Conservation (phyloP, 2,113 vertebrate species). For the Notothenia rossii region DNA sequence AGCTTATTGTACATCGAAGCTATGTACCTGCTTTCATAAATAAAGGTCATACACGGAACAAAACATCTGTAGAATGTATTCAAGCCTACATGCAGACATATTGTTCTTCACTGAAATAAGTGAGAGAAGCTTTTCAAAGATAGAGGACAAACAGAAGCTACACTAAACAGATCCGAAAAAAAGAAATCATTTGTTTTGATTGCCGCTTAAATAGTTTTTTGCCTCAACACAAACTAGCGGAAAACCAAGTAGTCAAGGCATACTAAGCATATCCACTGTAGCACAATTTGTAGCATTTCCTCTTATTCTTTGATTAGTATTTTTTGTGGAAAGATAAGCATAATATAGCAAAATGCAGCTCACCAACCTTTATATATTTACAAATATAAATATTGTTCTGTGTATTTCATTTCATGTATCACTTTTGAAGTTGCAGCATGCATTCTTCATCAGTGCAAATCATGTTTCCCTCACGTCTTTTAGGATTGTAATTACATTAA, state of each 20-base stretch:
- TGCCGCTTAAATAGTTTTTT: too few species aligned
- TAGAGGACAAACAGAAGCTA: too few species aligned
- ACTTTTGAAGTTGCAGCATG: constrained; percentile 6
- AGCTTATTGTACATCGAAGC: constrained; percentile 7
- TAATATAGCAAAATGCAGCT: not conserved
- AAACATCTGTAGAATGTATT: not conserved
- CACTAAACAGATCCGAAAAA: too few species aligned
- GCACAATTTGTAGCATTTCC: not conserved
- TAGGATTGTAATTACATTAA: constrained; percentile 55
- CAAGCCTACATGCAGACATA: not conserved
- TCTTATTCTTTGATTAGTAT: too few species aligned
- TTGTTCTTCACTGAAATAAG: not conserved
- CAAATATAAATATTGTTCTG: not conserved
- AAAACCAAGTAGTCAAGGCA: too few species aligned
- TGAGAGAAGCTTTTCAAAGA: not conserved
- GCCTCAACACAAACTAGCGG: too few species aligned
- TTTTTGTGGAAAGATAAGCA: not conserved
- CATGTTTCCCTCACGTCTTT: constrained; percentile 49
- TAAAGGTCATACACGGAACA: constrained; percentile 28
- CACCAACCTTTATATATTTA: not conserved
- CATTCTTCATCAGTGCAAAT: constrained; percentile 28
- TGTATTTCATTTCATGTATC: not conserved
- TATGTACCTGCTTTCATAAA: constrained; percentile 47
- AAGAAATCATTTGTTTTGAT: too few species aligned
- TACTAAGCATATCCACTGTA: not conserved